Conservation (phyloP, 2,888 invertebrate genomes). For the Junonia oenone region DNA sequence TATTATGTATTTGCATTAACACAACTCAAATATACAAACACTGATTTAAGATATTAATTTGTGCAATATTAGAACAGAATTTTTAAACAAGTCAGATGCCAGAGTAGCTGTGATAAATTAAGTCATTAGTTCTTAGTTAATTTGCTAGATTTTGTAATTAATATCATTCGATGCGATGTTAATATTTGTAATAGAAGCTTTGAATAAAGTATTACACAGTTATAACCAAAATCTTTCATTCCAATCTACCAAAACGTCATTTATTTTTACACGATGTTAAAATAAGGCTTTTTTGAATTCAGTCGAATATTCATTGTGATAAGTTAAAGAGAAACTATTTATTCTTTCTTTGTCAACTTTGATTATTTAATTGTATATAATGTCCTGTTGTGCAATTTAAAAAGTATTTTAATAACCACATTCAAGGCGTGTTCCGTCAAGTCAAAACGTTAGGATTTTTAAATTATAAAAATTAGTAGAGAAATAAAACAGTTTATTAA, state of each 20-base stretch:
- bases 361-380: too few relatives aligned
- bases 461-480: neutral
- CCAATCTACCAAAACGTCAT: too few relatives aligned
- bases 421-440: too few relatives aligned
- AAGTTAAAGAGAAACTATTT: too few relatives aligned
- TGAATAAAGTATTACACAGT: conserved; percentile 4
- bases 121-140: conserved; percentile 11
- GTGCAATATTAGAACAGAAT: neutral
- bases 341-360: too few relatives aligned
- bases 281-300: too few relatives aligned
- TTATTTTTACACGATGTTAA: too few relatives aligned
- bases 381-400: too few relatives aligned
- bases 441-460: too few relatives aligned
- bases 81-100: neutral
- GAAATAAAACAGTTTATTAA: conserved; percentile 1
- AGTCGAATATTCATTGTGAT: too few relatives aligned
- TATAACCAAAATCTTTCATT: neutral
- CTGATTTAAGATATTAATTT: neutral
- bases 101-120: conserved; percentile 24
- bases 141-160: conserved; percentile 1
- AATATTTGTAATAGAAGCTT: conserved; percentile 11
- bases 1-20: neutral
- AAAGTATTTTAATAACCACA: too few relatives aligned
- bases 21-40: neutral
- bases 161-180: neutral